A percentile compares a stretch with the other conserved stretches of the same genome.
Evolutionary conservation across 1,140 invertebrate genomes (phyloP).

Genomic region (Aculops lycopersici): DNA sequence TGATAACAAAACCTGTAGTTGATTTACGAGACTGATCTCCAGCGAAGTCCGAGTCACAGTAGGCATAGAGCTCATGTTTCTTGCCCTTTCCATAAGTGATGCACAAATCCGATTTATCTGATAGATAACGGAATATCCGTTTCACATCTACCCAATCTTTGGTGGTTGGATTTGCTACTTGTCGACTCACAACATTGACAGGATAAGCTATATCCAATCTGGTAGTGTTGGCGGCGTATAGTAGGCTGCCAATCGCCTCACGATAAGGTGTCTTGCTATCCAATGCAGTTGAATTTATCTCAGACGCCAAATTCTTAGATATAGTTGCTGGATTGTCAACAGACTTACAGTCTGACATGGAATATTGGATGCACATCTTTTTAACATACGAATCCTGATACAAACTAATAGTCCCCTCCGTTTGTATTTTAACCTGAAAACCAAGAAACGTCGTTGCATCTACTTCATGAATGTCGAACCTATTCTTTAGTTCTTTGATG

Average conservation of each 20-base stretch:
- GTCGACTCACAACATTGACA: constrained; percentile 18
- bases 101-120: constrained; percentile 12
- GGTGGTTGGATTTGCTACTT: constrained; percentile 9
- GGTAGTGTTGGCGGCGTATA: constrained; percentile 16
- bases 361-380: constrained; percentile 9
- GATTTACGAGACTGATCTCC: constrained; percentile 3
- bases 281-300: neutral
- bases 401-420: constrained; percentile 2
- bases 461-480: constrained; percentile 11
- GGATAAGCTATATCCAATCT: constrained; percentile 19
- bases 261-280: constrained; percentile 10
- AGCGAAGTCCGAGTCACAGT: constrained; percentile 5
- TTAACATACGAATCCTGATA: constrained; percentile 2
- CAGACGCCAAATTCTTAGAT: constrained; percentile 12
- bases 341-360: constrained; percentile 12
- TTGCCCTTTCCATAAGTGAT: neutral
- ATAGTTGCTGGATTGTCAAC: constrained; percentile 10
- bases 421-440: constrained; percentile 7
- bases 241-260: constrained; percentile 11
- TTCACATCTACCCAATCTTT: constrained; percentile 14
- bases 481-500: neutral
- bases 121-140: constrained; percentile 10
- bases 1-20: constrained; percentile 9
- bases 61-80: constrained; percentile 2
- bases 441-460: constrained; percentile 5